Evolutionary conservation across 2,797 vertebrate species (phyloP).

Genomic region (Agapornis canus): DNA sequence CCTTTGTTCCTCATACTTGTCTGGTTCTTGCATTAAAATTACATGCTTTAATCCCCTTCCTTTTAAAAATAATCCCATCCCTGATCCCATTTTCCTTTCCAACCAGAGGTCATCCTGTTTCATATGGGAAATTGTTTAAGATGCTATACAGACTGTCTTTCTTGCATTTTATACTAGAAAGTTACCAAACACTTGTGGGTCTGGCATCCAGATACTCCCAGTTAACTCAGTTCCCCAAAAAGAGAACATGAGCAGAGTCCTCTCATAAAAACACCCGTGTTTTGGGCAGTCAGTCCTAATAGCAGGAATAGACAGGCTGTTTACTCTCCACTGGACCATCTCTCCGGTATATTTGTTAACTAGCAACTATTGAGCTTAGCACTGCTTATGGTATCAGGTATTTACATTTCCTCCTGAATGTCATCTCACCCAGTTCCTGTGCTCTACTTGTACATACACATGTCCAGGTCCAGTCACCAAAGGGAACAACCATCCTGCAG

Average conservation of each 20-base stretch:
- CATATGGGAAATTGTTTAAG: neutral
- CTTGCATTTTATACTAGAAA: neutral
- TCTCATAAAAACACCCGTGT: accelerated
- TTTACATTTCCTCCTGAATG: neutral
- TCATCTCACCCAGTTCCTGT: neutral
- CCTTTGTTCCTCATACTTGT: neutral
- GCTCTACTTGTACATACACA: neutral
- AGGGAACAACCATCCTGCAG: accelerated
- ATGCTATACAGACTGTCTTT: neutral
- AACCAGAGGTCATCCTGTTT: neutral
- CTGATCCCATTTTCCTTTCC: neutral
- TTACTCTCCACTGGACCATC: neutral
- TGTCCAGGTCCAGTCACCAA: neutral
- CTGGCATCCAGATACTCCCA: neutral
- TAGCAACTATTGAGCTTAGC: neutral
- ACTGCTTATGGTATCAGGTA: too few species aligned
- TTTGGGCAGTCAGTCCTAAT: neutral
- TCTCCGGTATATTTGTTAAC: accelerated
- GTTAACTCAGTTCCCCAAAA: neutral
- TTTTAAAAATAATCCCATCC: neutral
- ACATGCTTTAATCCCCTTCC: neutral
- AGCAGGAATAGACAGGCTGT: neutral
- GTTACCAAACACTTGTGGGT: neutral
- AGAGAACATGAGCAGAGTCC: neutral
- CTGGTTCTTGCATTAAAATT: neutral